Base-by-base conservation (phyloP, 2,797 vertebrate genomes). In the Lophius americanus region DNA sequence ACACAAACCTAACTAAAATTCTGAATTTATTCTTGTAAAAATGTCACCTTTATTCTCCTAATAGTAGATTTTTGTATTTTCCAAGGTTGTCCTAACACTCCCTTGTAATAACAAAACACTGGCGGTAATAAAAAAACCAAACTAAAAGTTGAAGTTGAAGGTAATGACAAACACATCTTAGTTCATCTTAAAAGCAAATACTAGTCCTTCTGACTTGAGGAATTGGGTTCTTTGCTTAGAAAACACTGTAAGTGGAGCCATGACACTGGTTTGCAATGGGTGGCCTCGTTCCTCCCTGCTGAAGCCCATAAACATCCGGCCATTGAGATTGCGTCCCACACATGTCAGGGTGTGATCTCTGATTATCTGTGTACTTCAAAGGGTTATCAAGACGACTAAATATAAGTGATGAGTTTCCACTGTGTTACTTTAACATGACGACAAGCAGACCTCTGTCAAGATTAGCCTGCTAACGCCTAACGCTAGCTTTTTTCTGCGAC, bases 301-400 rank as follows among this genome's bases (percentile, higher is more conserved):
- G 63, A 71, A 56, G 73, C 57, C 68, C 36, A 83, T 88, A 85
- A 87, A 73, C 90, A 92, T 94, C 93, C 89, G 49, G 75, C 85
- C 69, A 92, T 92, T 94, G 87, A 93, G 87, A 88, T 75, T 70
- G 71, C 78, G 14, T 70, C 86, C 88, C 87, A 92, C 86, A 82
- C 85, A 38, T 83, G 77, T 64, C 69, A 64, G 87, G 81, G 67
- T 78, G 85, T 79, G 67, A 76, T 63, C 35, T 73, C 80, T 64
- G 91, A 89, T 92, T 92, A 92, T 92, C 90, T 78, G 80, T 86
- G 59, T 93, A 86, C 85, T 75, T 60, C 74, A 60, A 72, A 84
- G 65, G 46, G 9, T 73, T 83, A 94, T 95, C 93, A 92, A 85
- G 71, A 62, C 77, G 65, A 70, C 78, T 84, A 82, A 73, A 90